Evolutionary conservation across 2,113 vertebrate species (phyloP).

Genomic region (Stictonetta naevosa): DNA sequence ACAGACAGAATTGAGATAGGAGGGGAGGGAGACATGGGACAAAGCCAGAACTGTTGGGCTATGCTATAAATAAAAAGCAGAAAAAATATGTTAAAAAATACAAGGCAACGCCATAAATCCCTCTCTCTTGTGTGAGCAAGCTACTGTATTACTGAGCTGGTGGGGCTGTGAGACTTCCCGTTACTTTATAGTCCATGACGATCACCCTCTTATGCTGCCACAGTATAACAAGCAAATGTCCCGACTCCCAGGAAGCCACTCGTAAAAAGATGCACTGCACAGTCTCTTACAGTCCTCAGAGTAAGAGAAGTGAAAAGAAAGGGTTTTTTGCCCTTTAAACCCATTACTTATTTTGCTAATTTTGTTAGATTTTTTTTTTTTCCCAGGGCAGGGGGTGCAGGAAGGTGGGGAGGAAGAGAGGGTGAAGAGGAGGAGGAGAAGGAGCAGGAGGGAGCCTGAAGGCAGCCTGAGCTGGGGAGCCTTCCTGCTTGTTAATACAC

Average conservation of each 20-base stretch:
- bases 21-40: not conserved
- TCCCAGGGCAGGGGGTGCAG: not conserved
- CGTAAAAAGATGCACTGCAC: slow-evolving; percentile 35
- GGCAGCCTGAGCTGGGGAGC: not conserved
- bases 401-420: not conserved
- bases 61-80: slow-evolving; percentile 51
- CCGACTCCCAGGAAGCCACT: slow-evolving; percentile 42
- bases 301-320: not conserved
- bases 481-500: slow-evolving; percentile 23
- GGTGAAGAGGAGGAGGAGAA: not conserved
- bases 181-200: slow-evolving; percentile 63
- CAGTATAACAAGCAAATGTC: slow-evolving; percentile 64
- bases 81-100: slow-evolving; percentile 64
- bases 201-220: slow-evolving; percentile 46
- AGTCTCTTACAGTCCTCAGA: not conserved
- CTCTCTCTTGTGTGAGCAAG: slow-evolving; percentile 30
- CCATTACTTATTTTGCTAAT: slow-evolving; percentile 31
- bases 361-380: not conserved
- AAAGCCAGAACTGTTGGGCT: slow-evolving; percentile 2
- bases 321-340: not conserved
- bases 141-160: slow-evolving; percentile 34
- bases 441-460: not conserved
- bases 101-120: slow-evolving; percentile 52
- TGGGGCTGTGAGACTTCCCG: slow-evolving; percentile 56
- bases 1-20: not conserved